A percentile compares a stretch with the other conserved stretches of the same genome.
These are phyloP conservation scores for Microctenopoma steveboyesi DNA, from an alignment of 2,797 vertebrate species.

Conservation along the genomic window DNA sequence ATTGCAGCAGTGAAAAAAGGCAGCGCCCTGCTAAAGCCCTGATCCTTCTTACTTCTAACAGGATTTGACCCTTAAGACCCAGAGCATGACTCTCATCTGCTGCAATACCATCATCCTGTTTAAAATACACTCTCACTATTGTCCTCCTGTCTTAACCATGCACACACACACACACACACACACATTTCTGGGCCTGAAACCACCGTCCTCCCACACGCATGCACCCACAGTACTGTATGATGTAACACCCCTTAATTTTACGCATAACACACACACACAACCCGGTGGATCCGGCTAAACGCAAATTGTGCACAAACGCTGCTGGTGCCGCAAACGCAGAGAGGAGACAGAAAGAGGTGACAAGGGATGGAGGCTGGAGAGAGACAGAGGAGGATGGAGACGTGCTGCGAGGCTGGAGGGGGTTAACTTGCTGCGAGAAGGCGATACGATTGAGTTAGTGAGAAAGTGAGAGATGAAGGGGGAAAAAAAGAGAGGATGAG, in stretches of 20 bases:
- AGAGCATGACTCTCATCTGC: constrained; percentile 77
- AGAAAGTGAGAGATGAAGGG: constrained; percentile 48
- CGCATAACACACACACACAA: constrained; percentile 47
- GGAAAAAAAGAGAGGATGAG: constrained; percentile 44
- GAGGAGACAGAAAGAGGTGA: constrained; percentile 35
- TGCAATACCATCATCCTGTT: constrained; percentile 78
- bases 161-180: constrained; percentile 17
- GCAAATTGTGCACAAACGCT: constrained; percentile 42
- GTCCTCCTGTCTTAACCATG: constrained; percentile 48
- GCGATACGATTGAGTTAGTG: constrained; percentile 67
- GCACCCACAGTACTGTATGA: constrained; percentile 43
- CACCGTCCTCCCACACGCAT: constrained; percentile 22
- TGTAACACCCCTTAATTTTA: constrained; percentile 63
- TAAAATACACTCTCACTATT: constrained; percentile 73
- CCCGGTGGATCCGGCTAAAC: constrained; percentile 62
- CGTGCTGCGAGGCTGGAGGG: not conserved
- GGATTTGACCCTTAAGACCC: constrained; percentile 85
- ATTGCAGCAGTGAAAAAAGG: constrained; percentile 61
- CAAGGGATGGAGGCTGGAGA: constrained; percentile 39
- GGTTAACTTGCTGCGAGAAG: constrained; percentile 46
- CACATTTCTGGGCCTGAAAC: constrained; percentile 43
- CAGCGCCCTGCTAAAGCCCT: constrained; percentile 68
- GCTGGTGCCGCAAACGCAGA: constrained; percentile 27
- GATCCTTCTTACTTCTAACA: constrained; percentile 83
- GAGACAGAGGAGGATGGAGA: constrained; percentile 19